Evolutionary conservation across 2,797 vertebrate species (phyloP).

Genomic region (Alauda arvensis): DNA sequence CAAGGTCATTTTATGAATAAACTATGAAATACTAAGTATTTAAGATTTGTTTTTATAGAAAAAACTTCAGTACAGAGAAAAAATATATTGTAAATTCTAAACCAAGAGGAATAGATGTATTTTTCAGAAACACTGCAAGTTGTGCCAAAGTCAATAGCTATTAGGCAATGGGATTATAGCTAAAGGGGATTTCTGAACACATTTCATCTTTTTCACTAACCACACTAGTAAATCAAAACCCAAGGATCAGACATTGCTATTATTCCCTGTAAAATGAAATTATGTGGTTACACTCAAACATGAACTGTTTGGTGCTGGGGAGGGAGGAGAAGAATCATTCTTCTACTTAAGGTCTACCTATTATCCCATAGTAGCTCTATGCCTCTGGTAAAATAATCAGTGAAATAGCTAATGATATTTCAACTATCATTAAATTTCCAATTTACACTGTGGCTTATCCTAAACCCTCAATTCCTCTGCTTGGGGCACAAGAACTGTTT

Average conservation of each 20-base stretch:
- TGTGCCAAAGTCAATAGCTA: conserved; percentile 1
- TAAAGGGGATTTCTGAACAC: background rate
- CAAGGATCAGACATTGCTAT: background rate
- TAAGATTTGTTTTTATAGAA: background rate
- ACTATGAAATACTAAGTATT: background rate
- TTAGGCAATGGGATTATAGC: background rate
- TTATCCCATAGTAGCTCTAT: background rate
- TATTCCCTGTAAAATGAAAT: background rate
- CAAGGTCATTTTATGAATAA: background rate
- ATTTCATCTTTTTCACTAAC: background rate
- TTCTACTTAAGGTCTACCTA: background rate
- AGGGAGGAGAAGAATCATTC: background rate
- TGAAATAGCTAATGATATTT: background rate
- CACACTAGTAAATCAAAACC: background rate
- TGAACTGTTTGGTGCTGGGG: background rate
- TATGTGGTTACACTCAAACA: background rate
- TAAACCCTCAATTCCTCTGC: background rate
- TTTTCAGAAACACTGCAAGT: background rate
- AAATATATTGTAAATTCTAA: background rate
- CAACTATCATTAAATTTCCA: background rate
- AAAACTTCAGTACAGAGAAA: background rate
- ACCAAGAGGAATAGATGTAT: background rate
- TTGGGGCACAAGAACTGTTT: background rate
- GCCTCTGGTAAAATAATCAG: conserved; percentile 6
- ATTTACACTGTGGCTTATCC: background rate